Conservation (phyloP, 2,888 invertebrate genomes). For the Seira ritae region DNA sequence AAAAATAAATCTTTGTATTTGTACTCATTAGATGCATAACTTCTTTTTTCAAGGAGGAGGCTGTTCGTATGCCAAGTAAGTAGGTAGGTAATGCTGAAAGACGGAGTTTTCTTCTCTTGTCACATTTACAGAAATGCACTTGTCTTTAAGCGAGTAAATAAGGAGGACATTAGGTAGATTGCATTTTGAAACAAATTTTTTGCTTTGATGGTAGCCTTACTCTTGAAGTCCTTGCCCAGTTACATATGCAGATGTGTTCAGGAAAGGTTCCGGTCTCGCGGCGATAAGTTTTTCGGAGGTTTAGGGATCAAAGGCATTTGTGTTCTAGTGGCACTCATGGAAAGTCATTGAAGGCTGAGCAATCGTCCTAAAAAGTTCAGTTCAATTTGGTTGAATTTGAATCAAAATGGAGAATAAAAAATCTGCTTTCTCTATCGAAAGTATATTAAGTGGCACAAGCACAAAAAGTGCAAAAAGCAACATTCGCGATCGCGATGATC, state of each 20-base stretch:
- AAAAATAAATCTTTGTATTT: slow-evolving; percentile 54
- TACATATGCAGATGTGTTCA: no score
- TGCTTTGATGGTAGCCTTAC: slow-evolving; percentile 30
- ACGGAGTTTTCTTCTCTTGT: neutral
- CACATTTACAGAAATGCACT: no score
- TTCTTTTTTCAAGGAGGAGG: slow-evolving; percentile 34
- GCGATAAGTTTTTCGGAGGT: slow-evolving; percentile 21
- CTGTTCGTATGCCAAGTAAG: neutral
- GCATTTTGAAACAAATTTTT: slow-evolving; percentile 22
- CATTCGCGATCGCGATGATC: no score
- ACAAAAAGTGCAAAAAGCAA: neutral
- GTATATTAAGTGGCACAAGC: slow-evolving; percentile 64
- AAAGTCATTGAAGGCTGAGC: no score
- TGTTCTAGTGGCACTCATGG: no score
- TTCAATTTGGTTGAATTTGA: no score
- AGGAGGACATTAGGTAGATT: neutral
- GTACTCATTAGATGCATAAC: slow-evolving; percentile 62
- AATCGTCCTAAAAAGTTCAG: no score
- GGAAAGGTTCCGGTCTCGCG: no score
- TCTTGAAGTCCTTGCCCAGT: slow-evolving; percentile 50
- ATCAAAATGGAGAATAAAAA: slow-evolving; percentile 68
- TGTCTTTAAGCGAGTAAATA: no score
- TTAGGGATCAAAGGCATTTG: no score
- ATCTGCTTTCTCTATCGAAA: slow-evolving; percentile 71
- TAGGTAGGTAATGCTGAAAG: neutral